Base-by-base conservation (phyloP, 2,888 invertebrate species). In the Cosmia pyralina region DNA sequence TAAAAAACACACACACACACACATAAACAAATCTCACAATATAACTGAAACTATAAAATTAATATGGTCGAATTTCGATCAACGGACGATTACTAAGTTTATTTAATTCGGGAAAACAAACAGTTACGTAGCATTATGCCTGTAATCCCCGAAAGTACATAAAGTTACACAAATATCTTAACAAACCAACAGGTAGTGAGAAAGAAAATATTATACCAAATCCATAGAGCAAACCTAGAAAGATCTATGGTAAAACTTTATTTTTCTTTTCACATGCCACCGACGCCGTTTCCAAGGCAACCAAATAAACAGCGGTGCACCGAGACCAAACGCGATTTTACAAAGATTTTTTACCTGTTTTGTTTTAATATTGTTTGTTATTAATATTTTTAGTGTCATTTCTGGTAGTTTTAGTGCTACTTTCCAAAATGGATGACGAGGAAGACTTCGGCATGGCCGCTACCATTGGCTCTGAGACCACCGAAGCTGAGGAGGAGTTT, bases 401-500 rank as follows among this genome's bases (percentile, higher is more conserved):
- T 78, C 57, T 52, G 69, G 58, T 66, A 77, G 74, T 73, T 76
- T 58, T 76, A 78, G 82, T 76, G 77, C 52, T 60, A 46, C 63
- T 72, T 72, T 64, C 64, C 82, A 89, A 85, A 41, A 91, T 90
- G 87, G 91, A 92, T 0, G 94, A 93, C 0, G 94, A 93, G 0
- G 94, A 93, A 15, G 81, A 89, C 10, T 95, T 95, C 75, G 93
- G 91, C 1, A 90, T 82, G 13, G 92, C 91, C 59, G 88, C 92
- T 72, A 82, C 87, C 55, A 90, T 95, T 46, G 96, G 91, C 59
- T 94, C 95, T 0, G 96, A 95, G 75, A 93, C 92, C 6, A 95
- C 96, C 0, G 96, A 95, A 75, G 95, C 95, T 0, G 96, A 96
- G 68, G 94, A 90, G 77, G 95, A 95, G 73, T 96, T 91, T 88